A percentile compares a stretch with the other conserved stretches of the same genome.
Conservation (phyloP, 2,888 invertebrate species). For the Acholoe squamosa region DNA sequence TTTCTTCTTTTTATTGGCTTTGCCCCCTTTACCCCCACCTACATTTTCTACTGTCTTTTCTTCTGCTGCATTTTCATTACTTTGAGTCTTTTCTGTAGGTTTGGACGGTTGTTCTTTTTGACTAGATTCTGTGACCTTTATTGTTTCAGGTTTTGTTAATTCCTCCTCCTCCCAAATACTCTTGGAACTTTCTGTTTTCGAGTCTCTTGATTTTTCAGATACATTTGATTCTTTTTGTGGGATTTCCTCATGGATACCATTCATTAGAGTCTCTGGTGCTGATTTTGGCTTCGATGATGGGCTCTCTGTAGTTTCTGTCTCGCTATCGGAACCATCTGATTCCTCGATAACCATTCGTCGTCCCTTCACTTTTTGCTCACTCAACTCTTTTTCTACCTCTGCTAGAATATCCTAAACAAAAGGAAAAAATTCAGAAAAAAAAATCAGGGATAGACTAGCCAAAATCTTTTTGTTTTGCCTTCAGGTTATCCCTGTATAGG, state of each 20-base stretch:
- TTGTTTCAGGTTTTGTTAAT: neutral
- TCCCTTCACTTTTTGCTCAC: constrained; percentile 76
- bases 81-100: neutral
- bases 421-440: no score
- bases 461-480: no score
- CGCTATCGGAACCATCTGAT: constrained; percentile 74
- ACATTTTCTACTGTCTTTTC: neutral
- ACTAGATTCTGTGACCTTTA: neutral
- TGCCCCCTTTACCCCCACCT: neutral
- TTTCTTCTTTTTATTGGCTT: neutral
- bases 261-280: neutral
- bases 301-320: constrained; percentile 47
- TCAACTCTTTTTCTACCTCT: constrained; percentile 74
- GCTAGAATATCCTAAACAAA: constrained; percentile 74
- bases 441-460: no score
- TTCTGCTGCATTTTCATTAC: neutral
- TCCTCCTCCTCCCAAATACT: constrained; percentile 27
- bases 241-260: neutral
- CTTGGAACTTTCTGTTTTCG: neutral
- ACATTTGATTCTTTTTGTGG: neutral
- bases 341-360: constrained; percentile 81
- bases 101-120: neutral
- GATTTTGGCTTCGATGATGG: neutral
- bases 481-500: no score
- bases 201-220: neutral